phyloP scores from a whole-genome alignment of 2,888 invertebrate species.

The Nasonovia ribisnigri region DNA sequence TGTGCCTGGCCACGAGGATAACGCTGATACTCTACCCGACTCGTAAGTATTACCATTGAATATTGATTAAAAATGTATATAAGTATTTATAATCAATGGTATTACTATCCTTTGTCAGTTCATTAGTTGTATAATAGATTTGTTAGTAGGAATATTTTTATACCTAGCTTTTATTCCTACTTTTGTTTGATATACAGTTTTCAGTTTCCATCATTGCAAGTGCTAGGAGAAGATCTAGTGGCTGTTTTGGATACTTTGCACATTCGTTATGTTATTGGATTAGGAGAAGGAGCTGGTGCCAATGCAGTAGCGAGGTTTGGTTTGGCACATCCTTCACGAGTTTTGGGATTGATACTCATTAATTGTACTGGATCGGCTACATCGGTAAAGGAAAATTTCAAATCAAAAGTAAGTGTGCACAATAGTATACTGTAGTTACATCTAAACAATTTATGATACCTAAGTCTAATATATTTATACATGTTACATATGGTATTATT shows the following conservation, averaged over 20 bases:
- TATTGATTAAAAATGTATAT: too few relatives aligned
- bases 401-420: conserved; percentile 76
- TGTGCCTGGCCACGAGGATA: conserved; percentile 88
- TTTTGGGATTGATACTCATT: conserved; percentile 84
- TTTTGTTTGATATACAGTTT: conserved; percentile 73
- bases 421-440: background rate
- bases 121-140: conserved; percentile 14
- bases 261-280: conserved; percentile 85
- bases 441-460: background rate
- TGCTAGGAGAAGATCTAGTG: conserved; percentile 84
- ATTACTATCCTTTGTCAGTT: background rate
- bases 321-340: conserved; percentile 82
- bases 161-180: background rate
- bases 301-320: conserved; percentile 89
- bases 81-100: too few relatives aligned
- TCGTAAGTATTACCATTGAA: conserved; percentile 71
- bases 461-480: background rate
- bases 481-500: conserved; percentile 65
- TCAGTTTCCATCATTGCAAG: conserved; percentile 85
- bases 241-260: conserved; percentile 86
- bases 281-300: conserved; percentile 91
- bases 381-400: conserved; percentile 87
- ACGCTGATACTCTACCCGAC: conserved; percentile 80
- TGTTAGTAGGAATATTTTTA: background rate
- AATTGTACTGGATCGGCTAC: conserved; percentile 90